These are phyloP conservation scores for Myrmecobius fasciatus DNA, from an alignment of 2,113 vertebrate genomes.

Conservation along the genomic window DNA sequence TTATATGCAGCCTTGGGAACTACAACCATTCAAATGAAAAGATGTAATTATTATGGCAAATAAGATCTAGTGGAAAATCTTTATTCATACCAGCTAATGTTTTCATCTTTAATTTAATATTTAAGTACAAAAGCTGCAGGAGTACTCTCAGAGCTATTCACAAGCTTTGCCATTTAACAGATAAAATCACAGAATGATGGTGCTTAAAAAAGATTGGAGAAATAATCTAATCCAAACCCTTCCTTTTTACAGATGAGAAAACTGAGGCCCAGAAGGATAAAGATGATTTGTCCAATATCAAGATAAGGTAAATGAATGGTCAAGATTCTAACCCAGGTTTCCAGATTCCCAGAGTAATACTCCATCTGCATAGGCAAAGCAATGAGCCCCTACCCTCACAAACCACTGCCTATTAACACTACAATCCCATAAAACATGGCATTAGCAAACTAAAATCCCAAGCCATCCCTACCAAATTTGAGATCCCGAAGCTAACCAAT, in stretches of 20 bases:
- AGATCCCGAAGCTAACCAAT: not conserved
- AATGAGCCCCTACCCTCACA: not conserved
- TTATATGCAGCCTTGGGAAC: not conserved
- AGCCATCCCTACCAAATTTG: not conserved
- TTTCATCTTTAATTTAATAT: conserved; percentile 10
- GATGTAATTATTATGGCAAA: not conserved
- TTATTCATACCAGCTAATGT: not conserved
- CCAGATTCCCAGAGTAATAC: not conserved
- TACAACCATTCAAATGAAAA: conserved; percentile 40
- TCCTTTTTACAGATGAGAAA: not conserved
- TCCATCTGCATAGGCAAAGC: not conserved
- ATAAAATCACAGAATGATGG: not conserved
- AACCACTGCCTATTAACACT: not conserved
- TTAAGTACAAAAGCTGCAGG: not conserved
- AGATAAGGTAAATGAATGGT: not conserved
- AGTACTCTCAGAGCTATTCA: not conserved
- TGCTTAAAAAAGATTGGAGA: not conserved
- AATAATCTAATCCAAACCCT: not conserved
- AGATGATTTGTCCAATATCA: not conserved
- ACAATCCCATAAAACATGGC: not conserved
- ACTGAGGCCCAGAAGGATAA: not conserved
- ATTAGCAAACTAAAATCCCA: not conserved
- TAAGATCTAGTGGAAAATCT: not conserved
- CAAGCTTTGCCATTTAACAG: not conserved
- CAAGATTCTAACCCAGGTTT: not conserved